Evolutionary conservation across 2,888 invertebrate genomes (phyloP).

Genomic region (Synergus laeviventris): DNA sequence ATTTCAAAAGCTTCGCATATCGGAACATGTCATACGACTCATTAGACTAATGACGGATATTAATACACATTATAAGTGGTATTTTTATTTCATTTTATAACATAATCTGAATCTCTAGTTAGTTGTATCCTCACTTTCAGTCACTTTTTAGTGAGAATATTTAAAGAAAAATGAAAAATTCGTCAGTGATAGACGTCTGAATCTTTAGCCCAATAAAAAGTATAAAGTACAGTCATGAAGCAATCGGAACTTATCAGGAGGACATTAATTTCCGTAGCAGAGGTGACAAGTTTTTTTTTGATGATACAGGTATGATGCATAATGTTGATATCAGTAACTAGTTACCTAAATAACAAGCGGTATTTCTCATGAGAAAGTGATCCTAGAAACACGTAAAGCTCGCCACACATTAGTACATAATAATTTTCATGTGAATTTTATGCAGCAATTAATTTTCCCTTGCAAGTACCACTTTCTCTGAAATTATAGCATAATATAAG

Average conservation of each 20-base stretch:
- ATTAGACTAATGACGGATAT: background rate
- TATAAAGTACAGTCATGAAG: no score
- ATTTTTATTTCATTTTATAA: background rate
- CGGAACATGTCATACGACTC: background rate
- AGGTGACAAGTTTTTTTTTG: no score
- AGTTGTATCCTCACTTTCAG: background rate
- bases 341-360: background rate
- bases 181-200: no score
- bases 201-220: no score
- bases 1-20: background rate
- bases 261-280: no score
- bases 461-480: background rate
- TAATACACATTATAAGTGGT: background rate
- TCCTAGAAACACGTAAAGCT: background rate
- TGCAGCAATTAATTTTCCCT: background rate
- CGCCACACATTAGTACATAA: background rate
- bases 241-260: no score
- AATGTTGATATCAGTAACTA: no score
- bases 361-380: background rate
- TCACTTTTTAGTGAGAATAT: no score
- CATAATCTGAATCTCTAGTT: background rate
- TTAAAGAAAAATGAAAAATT: no score
- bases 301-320: no score
- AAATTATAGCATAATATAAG: slow-evolving; percentile 7
- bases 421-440: background rate